Base-by-base conservation (phyloP, 2,113 vertebrate genomes). In the Phycodurus eques region DNA sequence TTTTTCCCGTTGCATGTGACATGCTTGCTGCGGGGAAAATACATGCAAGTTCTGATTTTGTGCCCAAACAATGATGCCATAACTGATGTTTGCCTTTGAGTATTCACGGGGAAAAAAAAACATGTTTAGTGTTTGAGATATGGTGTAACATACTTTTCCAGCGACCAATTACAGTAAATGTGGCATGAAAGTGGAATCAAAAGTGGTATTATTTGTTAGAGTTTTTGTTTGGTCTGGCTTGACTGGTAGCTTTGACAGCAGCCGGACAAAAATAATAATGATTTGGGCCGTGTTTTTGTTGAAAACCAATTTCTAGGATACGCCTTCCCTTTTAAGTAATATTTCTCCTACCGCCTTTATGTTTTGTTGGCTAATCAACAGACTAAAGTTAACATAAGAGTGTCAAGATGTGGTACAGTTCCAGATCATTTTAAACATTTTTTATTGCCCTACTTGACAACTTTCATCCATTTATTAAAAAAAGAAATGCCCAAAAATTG, bases 41-140 rank as follows among this genome's bases (percentile, higher is more conserved):
- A 27, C 27, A 27, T 27, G 27, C 27, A 1, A 27, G 27, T 27
- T 27, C 27, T 27, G 27, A 27, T 27, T 27, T 27, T 27, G 27
- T 27, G 27, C 27, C 27, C 27, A 27, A 27, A 27, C 27, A 27
- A 27, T 27, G 1, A 27, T 27, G 27, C 27, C 27, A 27, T 27
- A 27, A 27, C 27, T 27, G 27, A 27, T 67, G 19, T 31, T 42
- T 77, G 78, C 78, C 83, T 83, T 72, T 27, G 5, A 44, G 5
- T 44, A 8, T 44, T 44, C 7, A 10, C 9, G 54, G 3, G 9
- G 15, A 59, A 20, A 59, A 59, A 19, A 59, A 59, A n/a, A 8
- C 27, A 62, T 33, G 27, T 35, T 62, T 33, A 8, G 35, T 39
- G 35, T 39, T 39, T 39, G 60, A 62, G 31, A 62, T 33, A 62